phyloP scores from a whole-genome alignment of 1,140 invertebrate species.

The Bactericera cockerelli region DNA sequence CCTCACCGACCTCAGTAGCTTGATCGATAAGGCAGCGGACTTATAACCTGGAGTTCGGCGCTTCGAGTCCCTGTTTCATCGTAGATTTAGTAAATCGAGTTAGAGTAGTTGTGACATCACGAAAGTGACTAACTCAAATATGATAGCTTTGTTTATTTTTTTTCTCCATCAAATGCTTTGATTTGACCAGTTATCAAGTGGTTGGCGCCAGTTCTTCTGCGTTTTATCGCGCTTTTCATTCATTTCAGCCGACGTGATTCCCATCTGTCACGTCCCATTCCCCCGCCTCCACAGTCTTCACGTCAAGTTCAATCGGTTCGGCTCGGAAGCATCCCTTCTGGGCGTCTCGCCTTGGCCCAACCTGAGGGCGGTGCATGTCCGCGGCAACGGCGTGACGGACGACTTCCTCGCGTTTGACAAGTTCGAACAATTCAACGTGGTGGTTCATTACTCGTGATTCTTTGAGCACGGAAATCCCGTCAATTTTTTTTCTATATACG shows the following conservation, averaged over 20 bases:
- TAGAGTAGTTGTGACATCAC: too few relatives aligned
- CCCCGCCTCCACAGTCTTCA: background rate
- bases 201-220: background rate
- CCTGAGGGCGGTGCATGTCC: background rate
- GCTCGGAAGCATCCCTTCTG: background rate
- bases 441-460: background rate
- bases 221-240: background rate
- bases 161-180: background rate
- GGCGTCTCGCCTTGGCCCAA: background rate
- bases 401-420: background rate
- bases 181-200: background rate
- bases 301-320: background rate
- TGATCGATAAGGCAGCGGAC: too few relatives aligned
- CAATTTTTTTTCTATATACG: too few relatives aligned
- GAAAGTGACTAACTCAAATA: too few relatives aligned
- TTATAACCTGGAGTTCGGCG: too few relatives aligned
- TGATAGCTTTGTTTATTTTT: background rate
- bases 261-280: conserved; percentile 1
- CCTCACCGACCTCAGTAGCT: too few relatives aligned
- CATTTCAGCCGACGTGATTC: background rate
- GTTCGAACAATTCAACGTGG: background rate
- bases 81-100: too few relatives aligned
- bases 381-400: background rate
- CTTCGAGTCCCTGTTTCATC: too few relatives aligned
- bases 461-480: too few relatives aligned